Base-by-base conservation (phyloP, 2,797 vertebrate genomes). In the Geotrypetes seraphini region DNA sequence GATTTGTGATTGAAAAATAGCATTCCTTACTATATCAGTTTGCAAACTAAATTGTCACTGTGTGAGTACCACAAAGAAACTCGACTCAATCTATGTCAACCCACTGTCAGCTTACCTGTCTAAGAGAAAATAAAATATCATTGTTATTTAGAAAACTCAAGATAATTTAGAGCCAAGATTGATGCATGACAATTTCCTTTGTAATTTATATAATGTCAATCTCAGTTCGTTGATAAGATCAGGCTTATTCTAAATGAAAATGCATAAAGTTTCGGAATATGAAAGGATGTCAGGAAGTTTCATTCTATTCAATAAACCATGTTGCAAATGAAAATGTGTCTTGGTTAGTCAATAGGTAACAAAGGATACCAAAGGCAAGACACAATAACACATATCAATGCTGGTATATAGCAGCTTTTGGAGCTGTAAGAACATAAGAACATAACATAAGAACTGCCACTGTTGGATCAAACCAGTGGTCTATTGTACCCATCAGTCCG, bases 91-190 rank as follows among this genome's bases (percentile, higher is more conserved):
- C 22, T 16, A 10, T 31, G 20, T 12, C 39, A 36, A 40, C 36
- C 38, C 31, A 39, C 27, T 47, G 36, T 39, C 44, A 40, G 31
- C 26, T 35, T 36, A 40, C 27, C 39, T 39, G 44, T 47, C 44
- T 47, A 35, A 35, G 47, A 35, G 31, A 44, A 47, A 47, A n/a
- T n/a, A n/a, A n/a, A n/a, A n/a, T n/a, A n/a, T n/a, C n/a, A n/a
- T 40, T 38, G 47, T 47, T 47, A 39, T 47, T 47, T 35, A 47
- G 34, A 47, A 40, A 35, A 44, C 40, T 44, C 35, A 39, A n/a
- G 44, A 24, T 30, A 34, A 30, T 25, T 43, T 47, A 47, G 43
- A 31, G 36, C 28, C 12, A 22, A 22, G 36, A n/a, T n/a, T 34
- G 31, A 44, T 31, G 19, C 31, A n/a, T 25, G 31, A 36, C 47